Evolutionary conservation across 2,888 invertebrate species (phyloP).

Genomic region (Phasia obesa): DNA sequence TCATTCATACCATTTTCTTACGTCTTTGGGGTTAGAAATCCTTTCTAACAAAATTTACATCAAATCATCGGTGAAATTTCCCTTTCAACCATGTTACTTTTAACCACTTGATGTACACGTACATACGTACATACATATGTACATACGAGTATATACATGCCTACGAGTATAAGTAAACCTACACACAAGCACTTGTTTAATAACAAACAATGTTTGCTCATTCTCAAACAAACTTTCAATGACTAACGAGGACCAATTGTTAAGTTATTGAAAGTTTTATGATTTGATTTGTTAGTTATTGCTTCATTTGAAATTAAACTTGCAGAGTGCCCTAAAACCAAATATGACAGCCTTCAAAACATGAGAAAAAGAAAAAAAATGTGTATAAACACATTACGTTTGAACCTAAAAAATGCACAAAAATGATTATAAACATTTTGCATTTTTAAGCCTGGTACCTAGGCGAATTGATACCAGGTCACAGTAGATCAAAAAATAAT

Average conservation of each 20-base stretch:
- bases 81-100: neutral
- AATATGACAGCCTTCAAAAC: too few relatives aligned
- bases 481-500: too few relatives aligned
- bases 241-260: neutral
- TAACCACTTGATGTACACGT: neutral
- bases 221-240: neutral
- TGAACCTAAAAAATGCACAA: too few relatives aligned
- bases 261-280: neutral
- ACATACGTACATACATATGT: too few relatives aligned
- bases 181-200: neutral
- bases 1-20: conserved; percentile 10
- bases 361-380: too few relatives aligned
- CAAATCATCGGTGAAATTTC: conserved; percentile 28
- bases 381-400: too few relatives aligned
- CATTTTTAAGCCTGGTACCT: too few relatives aligned
- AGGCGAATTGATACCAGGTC: too few relatives aligned
- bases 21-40: neutral
- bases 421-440: too few relatives aligned
- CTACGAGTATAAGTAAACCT: too few relatives aligned
- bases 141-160: too few relatives aligned
- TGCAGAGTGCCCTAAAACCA: too few relatives aligned
- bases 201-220: neutral
- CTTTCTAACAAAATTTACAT: conserved; percentile 37
- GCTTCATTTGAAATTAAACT: neutral
- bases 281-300: neutral